phyloP scores from a whole-genome alignment of 2,113 vertebrate species.

The Ictidomys tridecemlineatus region DNA sequence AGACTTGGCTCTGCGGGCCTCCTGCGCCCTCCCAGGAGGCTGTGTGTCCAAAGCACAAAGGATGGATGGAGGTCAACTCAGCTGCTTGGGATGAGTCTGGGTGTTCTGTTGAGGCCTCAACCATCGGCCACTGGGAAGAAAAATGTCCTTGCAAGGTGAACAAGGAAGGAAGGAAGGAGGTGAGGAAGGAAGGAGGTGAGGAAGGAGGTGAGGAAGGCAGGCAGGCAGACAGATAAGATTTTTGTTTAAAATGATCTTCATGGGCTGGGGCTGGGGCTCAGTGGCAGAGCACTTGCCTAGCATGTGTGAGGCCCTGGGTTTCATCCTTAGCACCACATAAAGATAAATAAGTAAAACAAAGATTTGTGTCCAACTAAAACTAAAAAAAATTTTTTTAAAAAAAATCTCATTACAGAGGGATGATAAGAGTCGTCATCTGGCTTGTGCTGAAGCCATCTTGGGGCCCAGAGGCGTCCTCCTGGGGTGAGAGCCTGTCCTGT shows the following conservation, averaged over 20 bases:
- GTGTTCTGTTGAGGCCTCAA: neutral
- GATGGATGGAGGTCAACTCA: fast-evolving
- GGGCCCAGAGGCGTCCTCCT: slow-evolving; percentile 77
- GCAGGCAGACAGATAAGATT: slow-evolving; percentile 19
- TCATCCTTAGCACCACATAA: too few species aligned
- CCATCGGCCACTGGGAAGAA: slow-evolving; percentile 10
- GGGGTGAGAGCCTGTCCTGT: slow-evolving; percentile 79
- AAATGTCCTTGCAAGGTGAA: neutral
- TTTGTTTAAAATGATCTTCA: slow-evolving; percentile 64
- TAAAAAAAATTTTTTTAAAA: slow-evolving; percentile 64
- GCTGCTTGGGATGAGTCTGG: neutral
- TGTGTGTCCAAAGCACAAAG: fast-evolving
- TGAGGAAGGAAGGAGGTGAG: neutral
- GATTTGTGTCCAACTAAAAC: too few species aligned
- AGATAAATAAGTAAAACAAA: too few species aligned
- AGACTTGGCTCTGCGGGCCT: neutral
- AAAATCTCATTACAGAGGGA: slow-evolving; percentile 82
- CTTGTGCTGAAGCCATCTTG: slow-evolving; percentile 82
- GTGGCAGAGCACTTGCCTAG: too few species aligned
- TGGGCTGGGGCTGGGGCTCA: too few species aligned
- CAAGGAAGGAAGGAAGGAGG: neutral
- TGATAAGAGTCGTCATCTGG: slow-evolving; percentile 84
- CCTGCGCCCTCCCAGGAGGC: fast-evolving
- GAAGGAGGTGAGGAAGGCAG: neutral
- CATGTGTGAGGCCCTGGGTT: too few species aligned